These are phyloP conservation scores for Augiades crinisus DNA, from an alignment of 2,888 invertebrate genomes.

Conservation along the genomic window DNA sequence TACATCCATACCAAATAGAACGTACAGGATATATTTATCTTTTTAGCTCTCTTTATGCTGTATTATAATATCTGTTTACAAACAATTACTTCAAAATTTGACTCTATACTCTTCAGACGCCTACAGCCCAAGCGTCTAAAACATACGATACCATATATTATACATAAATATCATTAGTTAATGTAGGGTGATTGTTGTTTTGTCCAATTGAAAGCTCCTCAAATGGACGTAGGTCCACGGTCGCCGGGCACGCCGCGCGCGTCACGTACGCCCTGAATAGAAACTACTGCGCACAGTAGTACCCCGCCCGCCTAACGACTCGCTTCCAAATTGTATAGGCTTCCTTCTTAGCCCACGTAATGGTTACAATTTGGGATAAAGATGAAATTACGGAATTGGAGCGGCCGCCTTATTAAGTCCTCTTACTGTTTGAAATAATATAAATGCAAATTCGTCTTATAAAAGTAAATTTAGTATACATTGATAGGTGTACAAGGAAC, in stretches of 20 bases:
- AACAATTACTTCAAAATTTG: too few species aligned
- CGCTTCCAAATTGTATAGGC: slow-evolving; percentile 3
- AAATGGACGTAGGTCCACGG: slow-evolving; percentile 47
- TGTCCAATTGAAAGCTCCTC: slow-evolving; percentile 14
- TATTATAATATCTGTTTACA: too few species aligned
- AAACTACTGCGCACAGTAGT: neutral
- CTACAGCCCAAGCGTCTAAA: neutral
- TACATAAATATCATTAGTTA: slow-evolving; percentile 1
- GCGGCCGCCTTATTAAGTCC: neutral
- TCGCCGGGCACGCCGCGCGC: slow-evolving; percentile 43
- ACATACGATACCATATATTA: neutral
- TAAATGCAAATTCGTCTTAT: too few species aligned
- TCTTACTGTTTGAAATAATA: too few species aligned
- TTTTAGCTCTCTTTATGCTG: too few species aligned
- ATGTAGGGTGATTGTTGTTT: neutral
- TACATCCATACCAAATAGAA: neutral
- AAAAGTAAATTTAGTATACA: too few species aligned
- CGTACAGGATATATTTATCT: too few species aligned
- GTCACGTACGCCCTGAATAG: slow-evolving; percentile 61
- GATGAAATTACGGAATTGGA: neutral
- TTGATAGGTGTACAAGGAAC: too few species aligned
- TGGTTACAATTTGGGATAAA: neutral
- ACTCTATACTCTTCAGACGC: too few species aligned
- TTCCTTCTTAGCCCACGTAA: neutral
- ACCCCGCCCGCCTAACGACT: neutral